Base-by-base conservation (phyloP, 1,140 invertebrate species). In the Scylla paramamosain region DNA sequence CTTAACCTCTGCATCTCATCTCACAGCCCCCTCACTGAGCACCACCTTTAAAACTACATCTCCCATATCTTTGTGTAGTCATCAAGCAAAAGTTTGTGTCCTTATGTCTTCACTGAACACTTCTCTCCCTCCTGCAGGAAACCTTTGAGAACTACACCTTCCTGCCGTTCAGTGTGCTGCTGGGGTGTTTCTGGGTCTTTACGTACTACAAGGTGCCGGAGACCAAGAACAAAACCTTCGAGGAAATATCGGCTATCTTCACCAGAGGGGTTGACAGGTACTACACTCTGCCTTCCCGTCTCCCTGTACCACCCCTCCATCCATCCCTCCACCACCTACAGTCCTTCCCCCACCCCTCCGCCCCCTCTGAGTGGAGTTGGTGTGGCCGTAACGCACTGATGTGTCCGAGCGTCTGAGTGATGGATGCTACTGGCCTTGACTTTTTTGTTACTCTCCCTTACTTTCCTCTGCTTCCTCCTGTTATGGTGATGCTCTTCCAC, bases 171-270 rank as follows among this genome's bases (percentile, higher is more conserved):
- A 99, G 98, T 97, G 98, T 98, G 97, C 98, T 99, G 97, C 98
- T 99, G 97, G 98, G 98, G 96, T 98, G 99, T 97, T 99, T 99
- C 97, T 99, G 98, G 98, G 98, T 99, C 97, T 99, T 99, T 97
- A 99, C 99, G 89, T 99, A 99, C 97, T 98, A 99, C 97, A 99
- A 99, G 98, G 99, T 99, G 97, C 99, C 99, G 97, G 99, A 99
- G 98, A 99, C 99, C 96, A 99, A 99, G 97, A 99, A 99, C 97
- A 99, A 99, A 97, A 99, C 99, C 96, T 99, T 99, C 97, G 99
- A 99, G 97, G 99, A 99, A 97, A 99, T 99, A 97, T 97, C 99
- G 96, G 98, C 98, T 96, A 97, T 99, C 96, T 99, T 99, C 97
- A 95, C 95, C 83, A 94, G 95, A 88, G 96, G 96, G 46, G 92